Evolutionary conservation across 2,888 invertebrate genomes (phyloP).

Genomic region (Cantharis rufa): DNA sequence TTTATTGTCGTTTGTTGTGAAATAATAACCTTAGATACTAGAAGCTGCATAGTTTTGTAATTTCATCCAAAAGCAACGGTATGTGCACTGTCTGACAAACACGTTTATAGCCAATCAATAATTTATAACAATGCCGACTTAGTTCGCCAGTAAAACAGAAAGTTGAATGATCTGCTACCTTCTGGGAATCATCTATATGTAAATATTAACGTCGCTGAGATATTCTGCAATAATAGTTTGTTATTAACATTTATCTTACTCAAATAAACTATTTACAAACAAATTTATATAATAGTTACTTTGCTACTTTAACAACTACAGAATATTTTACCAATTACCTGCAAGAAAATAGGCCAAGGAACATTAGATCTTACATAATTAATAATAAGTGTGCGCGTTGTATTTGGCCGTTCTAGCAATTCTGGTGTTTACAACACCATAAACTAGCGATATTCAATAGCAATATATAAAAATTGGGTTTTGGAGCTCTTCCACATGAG

Average conservation of each 20-base stretch:
- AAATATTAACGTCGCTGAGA: background rate
- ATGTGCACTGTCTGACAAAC: constrained; percentile 34
- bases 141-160: constrained; percentile 27
- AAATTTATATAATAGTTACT: background rate
- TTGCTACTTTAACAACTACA: no score
- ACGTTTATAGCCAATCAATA: constrained; percentile 38
- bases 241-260: background rate
- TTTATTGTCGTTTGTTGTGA: background rate
- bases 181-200: constrained; percentile 23
- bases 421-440: background rate
- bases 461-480: no score
- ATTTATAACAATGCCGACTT: constrained; percentile 35
- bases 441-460: no score
- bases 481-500: no score
- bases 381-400: background rate
- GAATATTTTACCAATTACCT: background rate
- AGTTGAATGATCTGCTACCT: constrained; percentile 31
- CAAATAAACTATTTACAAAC: background rate
- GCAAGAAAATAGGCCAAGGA: background rate
- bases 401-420: background rate
- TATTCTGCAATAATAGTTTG: background rate
- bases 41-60: constrained; percentile 23
- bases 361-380: background rate
- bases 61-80: constrained; percentile 23
- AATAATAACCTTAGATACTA: constrained; percentile 10